Evolutionary conservation across 2,888 invertebrate species (phyloP), one percentile per base, ranked within the genome.

Genomic region (Latrodectus hesperus): DNA sequence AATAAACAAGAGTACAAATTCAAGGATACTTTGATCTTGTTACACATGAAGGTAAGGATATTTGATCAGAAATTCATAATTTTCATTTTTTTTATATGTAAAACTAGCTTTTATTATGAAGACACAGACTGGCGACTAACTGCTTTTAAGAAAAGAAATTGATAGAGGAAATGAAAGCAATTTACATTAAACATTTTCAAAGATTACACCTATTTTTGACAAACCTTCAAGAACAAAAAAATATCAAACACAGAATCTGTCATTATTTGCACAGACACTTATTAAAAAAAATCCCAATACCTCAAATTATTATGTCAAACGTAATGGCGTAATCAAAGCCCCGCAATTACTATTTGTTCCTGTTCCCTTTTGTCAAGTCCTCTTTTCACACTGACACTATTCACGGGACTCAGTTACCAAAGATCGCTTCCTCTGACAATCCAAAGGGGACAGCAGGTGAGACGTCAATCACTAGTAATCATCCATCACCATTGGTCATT

Each of bases 401-500:
- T 82, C 82, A 82, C 14, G 22, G n/a, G n/a, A 60, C 60, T 26
- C 26, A 51, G 6, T 38, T 38, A 38, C 38, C 38, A 38, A 38
- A 65, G 51, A 81, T 65, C 9, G 65, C 64, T 53, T 67, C 22
- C 65, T 12, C 70, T 51, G 52, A 67, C 60, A 83, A 83, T 64
- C 75, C 16, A 51, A 75, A 75, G 55, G 38, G 52, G 82, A 67
- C 82, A 75, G 82, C 82, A 83, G 82, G 82, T 83, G 82, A 83
- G 51, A 75, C 70, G 82, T 83, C 82, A 83, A 83, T 83, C 82
- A 83, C 17, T 38, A 75, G 70, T 64, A 76, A 83, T 83, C 82
- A 83, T 83, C 82, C 75, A 83, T 83, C 82, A 83, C 82, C 82
- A 83, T 83, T 83, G 82, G 82, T 83, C 82, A 83, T 51, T 83